A percentile compares a stretch with the other conserved stretches of the same genome.
Evolutionary conservation across 2,113 vertebrate species (phyloP).

Genomic region (Candoia aspera): DNA sequence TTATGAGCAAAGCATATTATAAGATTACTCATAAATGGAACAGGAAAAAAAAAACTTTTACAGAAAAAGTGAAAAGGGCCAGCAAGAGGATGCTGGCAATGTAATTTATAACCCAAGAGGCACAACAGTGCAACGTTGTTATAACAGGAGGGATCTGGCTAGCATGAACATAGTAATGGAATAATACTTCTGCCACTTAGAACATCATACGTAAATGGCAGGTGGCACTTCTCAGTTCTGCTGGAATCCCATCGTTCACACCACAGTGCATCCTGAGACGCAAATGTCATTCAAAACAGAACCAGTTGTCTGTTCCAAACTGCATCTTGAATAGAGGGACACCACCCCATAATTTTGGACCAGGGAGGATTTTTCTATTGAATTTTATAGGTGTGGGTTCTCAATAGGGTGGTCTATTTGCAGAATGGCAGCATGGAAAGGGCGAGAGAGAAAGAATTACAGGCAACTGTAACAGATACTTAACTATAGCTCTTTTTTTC

Average conservation of each 20-base stretch:
- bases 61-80: neutral
- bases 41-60: neutral
- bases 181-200: neutral
- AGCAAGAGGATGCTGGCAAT: neutral
- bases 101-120: neutral
- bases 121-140: neutral
- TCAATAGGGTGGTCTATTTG: neutral
- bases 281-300: no score
- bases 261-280: neutral
- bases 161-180: neutral
- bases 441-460: neutral
- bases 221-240: neutral
- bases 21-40: neutral
- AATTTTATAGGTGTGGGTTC: neutral
- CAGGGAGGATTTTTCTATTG: neutral
- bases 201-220: neutral
- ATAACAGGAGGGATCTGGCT: neutral
- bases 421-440: constrained; percentile 17
- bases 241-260: neutral
- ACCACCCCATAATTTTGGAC: neutral
- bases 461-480: accelerated
- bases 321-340: neutral
- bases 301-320: neutral
- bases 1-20: neutral
- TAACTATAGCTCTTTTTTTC: neutral